phyloP scores from a whole-genome alignment of 2,797 vertebrate species.

The Lepus townsendii region DNA sequence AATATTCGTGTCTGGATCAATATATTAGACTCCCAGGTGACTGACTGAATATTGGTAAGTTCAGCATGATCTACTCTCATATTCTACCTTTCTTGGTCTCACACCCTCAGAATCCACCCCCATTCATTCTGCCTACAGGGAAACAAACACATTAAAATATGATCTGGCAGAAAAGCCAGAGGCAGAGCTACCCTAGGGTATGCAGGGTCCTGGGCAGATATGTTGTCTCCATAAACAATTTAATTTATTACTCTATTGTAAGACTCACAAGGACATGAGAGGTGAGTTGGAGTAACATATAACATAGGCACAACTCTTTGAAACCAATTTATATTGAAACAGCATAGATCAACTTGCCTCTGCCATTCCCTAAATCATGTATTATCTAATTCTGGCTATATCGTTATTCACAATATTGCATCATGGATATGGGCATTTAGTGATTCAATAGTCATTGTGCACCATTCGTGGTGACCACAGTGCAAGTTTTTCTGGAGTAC shows the following conservation, averaged over 20 bases:
- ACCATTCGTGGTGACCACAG: background rate
- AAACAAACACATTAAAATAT: conserved; percentile 17
- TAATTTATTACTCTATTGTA: background rate
- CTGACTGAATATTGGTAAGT: background rate
- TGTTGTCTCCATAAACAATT: background rate
- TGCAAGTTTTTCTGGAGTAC: background rate
- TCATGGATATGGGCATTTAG: background rate
- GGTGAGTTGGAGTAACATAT: conserved; percentile 20
- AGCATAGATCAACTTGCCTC: background rate
- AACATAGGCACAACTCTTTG: background rate
- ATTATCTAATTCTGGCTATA: background rate
- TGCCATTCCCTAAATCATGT: conserved; percentile 33
- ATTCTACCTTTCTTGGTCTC: background rate
- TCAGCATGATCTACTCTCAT: background rate
- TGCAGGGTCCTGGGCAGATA: background rate
- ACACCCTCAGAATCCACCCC: background rate
- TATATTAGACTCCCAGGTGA: background rate
- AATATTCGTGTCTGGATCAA: background rate
- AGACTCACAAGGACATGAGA: background rate
- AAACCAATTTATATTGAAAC: background rate
- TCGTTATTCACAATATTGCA: background rate
- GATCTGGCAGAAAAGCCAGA: background rate
- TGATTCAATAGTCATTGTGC: background rate
- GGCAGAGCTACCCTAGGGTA: background rate
- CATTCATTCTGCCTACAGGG: background rate